Conservation (phyloP, 2,888 invertebrate species). For the Hypercompe scribonia region DNA sequence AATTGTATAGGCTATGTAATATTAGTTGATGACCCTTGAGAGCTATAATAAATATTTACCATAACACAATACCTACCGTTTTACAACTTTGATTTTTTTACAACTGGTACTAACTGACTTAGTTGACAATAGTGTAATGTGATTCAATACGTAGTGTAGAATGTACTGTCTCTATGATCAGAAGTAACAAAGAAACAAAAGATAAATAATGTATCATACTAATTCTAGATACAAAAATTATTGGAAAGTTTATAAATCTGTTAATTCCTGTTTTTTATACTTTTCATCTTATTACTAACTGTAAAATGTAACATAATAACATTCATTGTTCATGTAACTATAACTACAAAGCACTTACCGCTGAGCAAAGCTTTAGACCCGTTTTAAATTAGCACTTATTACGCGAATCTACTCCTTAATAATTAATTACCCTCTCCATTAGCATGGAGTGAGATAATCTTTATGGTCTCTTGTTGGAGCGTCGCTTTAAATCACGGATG, state of each 20-base stretch:
- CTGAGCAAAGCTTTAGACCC: conserved; percentile 20
- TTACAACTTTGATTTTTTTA: too few relatives aligned
- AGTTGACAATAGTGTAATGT: too few relatives aligned
- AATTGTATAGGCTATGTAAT: not conserved
- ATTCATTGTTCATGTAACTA: not conserved
- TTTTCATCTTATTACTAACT: not conserved
- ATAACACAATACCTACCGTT: too few relatives aligned
- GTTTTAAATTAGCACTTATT: conserved; percentile 37
- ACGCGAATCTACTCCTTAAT: conserved; percentile 63
- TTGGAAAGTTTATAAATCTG: not conserved
- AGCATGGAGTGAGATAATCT: conserved; percentile 74
- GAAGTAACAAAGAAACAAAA: too few relatives aligned
- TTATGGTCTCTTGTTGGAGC: conserved; percentile 71
- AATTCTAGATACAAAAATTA: not conserved
- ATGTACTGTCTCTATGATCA: too few relatives aligned
- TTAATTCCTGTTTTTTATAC: not conserved
- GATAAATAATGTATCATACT: not conserved
- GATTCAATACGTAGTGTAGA: too few relatives aligned
- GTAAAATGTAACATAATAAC: not conserved
- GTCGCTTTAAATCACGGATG: conserved; percentile 67
- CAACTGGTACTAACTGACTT: too few relatives aligned
- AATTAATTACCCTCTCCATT: conserved; percentile 78
- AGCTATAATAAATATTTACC: too few relatives aligned
- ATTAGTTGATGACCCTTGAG: too few relatives aligned
- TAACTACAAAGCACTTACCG: conserved; percentile 18